Conservation (phyloP, 1,140 invertebrate species). For the Drosophila ogumai region DNA sequence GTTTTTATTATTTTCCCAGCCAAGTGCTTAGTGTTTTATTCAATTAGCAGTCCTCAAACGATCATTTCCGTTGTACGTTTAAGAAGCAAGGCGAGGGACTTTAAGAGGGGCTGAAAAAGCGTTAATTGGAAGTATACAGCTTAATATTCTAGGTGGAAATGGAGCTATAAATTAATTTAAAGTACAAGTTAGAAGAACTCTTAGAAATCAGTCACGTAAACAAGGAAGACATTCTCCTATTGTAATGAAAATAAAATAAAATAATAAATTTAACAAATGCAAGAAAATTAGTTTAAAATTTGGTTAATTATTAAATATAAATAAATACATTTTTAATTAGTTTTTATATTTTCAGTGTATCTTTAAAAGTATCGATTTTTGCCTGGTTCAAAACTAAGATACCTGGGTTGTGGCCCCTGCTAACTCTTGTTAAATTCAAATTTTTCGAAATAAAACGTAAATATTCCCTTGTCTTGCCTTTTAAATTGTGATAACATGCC, state of each 20-base stretch:
- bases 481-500: conserved; percentile 12
- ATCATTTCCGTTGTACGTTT: conserved; percentile 52
- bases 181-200: background rate
- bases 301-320: no score
- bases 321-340: background rate
- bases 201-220: background rate
- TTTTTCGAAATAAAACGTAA: background rate
- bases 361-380: background rate
- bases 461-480: background rate
- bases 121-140: background rate
- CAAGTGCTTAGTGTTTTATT: conserved; percentile 12
- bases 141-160: background rate
- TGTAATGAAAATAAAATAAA: background rate
- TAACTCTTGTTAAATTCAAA: conserved; percentile 3
- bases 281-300: no score
- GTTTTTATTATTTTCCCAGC: conserved; percentile 1
- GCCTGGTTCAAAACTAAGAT: background rate
- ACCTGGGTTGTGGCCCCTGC: background rate
- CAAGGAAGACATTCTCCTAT: background rate
- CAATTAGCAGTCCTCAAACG: conserved; percentile 47
- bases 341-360: background rate
- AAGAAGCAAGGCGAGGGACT: background rate
- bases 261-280: no score
- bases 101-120: background rate
- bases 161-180: background rate